Base-by-base conservation (phyloP, 2,797 vertebrate genomes). In the Acanthornis magna region DNA sequence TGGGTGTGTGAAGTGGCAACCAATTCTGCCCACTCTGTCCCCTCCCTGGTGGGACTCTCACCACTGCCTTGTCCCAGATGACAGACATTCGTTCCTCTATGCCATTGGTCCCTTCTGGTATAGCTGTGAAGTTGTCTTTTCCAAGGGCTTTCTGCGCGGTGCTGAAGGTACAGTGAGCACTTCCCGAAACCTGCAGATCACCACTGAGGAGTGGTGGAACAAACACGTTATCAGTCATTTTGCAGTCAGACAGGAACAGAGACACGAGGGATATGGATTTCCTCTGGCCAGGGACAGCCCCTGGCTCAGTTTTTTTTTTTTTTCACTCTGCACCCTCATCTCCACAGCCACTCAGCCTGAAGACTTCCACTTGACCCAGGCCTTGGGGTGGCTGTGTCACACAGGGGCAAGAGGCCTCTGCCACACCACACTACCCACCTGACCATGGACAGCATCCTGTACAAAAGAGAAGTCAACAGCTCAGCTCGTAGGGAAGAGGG, bases 51-150 rank as follows among this genome's bases (percentile, higher is more conserved):
- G 3, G 10, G 19, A 18, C 53, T 63, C 98, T 98, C 97, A 99
- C 99, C 99, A 99, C 99, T 60, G 99, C 99, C 96, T 99, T 99
- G 96, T 99, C 99, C 99, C 99, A 99, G 97, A 99, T 99, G 92
- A 99, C 96, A 53, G 98, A 97, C 99, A 99, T 99, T 55, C 99
- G 98, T 85, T 99, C 99, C 97, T 99, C 99, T 75, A 99, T 98
- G 12, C 99, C 99, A 0, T 99, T 99, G 74, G 99, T 99, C 43
- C 99, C 99, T 85, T 99, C 99, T 1, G 99, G 99, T 93, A 99
- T 99, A 14, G 98, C 98, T 15, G 99, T 99, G 98, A 99, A 99
- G 97, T 99, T 99, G 72, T 99, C 99, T 95, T 99, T 99, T 43
- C 99, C 99, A 2, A 99, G 98, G 16, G 99, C 99, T 95, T 99